phyloP scores from a whole-genome alignment of 2,888 invertebrate genomes.

The Drosophila ustulata region DNA sequence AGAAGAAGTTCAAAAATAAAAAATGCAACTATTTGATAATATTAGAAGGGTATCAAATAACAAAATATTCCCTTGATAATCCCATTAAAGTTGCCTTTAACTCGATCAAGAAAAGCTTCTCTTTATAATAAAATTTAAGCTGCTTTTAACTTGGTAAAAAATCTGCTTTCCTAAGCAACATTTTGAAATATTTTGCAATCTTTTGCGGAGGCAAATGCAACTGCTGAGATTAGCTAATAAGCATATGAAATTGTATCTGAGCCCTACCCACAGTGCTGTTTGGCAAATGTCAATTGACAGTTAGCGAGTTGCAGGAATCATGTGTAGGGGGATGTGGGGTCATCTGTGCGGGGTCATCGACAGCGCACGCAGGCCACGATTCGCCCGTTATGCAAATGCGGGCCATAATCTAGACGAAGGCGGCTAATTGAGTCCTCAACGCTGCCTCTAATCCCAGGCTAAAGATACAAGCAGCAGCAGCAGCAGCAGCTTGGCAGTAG shows the following conservation, averaged over 20 bases:
- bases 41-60: no score
- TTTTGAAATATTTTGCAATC: background rate
- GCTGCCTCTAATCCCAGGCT: conserved; percentile 8
- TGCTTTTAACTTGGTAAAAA: background rate
- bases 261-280: conserved; percentile 37
- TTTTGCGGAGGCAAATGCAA: conserved; percentile 3
- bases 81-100: no score
- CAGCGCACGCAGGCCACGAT: conserved; percentile 49
- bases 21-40: no score
- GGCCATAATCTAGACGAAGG: conserved; percentile 33
- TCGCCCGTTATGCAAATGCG: conserved; percentile 54
- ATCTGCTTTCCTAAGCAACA: background rate
- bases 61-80: no score
- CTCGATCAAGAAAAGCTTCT: no score
- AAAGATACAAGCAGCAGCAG: conserved; percentile 1
- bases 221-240: conserved; percentile 28
- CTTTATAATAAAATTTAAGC: background rate
- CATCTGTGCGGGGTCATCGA: conserved; percentile 42
- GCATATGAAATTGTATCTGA: conserved; percentile 42
- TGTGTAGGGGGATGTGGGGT: conserved; percentile 4
- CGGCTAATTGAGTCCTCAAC: conserved; percentile 60
- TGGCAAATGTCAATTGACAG: conserved; percentile 40
- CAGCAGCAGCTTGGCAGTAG: conserved; percentile 4
- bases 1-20: no score
- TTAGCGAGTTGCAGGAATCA: background rate